Conservation (phyloP, 2,888 invertebrate species). For the Limnephilus marmoratus region DNA sequence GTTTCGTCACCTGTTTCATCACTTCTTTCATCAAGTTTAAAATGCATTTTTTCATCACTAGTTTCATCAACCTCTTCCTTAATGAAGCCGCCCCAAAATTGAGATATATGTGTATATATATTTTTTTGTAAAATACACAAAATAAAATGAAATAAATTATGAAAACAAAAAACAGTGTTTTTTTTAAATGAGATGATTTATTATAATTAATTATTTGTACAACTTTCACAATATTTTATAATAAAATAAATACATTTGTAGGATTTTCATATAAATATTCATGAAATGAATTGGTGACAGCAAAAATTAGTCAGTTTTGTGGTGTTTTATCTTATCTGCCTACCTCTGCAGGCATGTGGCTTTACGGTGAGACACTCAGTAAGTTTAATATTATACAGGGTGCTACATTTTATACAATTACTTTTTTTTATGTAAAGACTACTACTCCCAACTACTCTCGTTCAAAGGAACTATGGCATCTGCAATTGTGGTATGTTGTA, state of each 20-base stretch:
- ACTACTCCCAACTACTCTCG: too few species aligned
- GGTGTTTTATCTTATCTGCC: neutral
- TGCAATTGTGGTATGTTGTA: too few species aligned
- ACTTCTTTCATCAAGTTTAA: too few species aligned
- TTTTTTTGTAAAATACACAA: too few species aligned
- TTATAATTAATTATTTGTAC: neutral
- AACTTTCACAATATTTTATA: neutral
- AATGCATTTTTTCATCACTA: too few species aligned
- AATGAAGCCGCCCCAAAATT: too few species aligned
- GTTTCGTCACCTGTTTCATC: too few species aligned
- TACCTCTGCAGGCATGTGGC: neutral
- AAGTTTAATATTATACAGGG: neutral
- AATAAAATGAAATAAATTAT: too few species aligned
- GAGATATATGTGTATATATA: too few species aligned
- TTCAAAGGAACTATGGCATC: too few species aligned
- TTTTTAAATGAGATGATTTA: neutral
- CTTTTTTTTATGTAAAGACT: neutral
- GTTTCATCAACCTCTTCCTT: too few species aligned
- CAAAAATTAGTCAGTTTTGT: neutral
- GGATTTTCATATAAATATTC: neutral
- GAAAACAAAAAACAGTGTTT: neutral
- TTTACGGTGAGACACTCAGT: neutral
- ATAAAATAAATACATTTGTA: neutral
- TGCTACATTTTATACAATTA: neutral
- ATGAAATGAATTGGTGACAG: neutral